Evolutionary conservation across 2,888 invertebrate species (phyloP).

Genomic region (Eubasilissa splendida): DNA sequence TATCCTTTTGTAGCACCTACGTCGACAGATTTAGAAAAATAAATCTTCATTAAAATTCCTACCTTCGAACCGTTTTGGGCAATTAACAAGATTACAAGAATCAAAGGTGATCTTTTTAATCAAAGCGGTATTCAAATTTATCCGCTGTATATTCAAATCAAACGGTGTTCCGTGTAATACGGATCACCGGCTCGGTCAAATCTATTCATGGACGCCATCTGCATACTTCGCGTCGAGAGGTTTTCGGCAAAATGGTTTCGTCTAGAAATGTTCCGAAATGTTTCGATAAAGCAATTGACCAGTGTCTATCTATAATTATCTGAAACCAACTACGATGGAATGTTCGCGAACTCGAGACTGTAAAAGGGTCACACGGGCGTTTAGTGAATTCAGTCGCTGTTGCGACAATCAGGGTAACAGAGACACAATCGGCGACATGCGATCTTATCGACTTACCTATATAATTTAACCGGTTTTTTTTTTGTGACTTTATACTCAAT

Average conservation of each 20-base stretch:
- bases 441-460: too few species aligned
- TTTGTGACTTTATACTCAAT: too few species aligned
- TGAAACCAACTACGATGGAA: too few species aligned
- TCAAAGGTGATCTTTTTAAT: constrained; percentile 22
- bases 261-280: too few species aligned
- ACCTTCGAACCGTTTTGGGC: constrained; percentile 28
- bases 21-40: constrained; percentile 11
- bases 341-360: too few species aligned
- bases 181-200: constrained; percentile 25
- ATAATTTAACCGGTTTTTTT: too few species aligned
- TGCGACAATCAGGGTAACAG: too few species aligned
- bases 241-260: neutral
- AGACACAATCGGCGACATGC: too few species aligned
- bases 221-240: neutral
- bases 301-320: too few species aligned
- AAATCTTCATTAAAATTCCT: constrained; percentile 47
- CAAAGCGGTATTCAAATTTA: constrained; percentile 42
- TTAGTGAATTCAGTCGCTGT: too few species aligned
- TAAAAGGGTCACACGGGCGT: too few species aligned
- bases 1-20: constrained; percentile 1
- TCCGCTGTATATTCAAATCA: constrained; percentile 20
- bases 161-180: constrained; percentile 34
- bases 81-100: constrained; percentile 35
- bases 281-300: too few species aligned
- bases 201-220: neutral